These are phyloP conservation scores for Augochlora pura DNA, from an alignment of 1,140 invertebrate species.

Conservation along the genomic window DNA sequence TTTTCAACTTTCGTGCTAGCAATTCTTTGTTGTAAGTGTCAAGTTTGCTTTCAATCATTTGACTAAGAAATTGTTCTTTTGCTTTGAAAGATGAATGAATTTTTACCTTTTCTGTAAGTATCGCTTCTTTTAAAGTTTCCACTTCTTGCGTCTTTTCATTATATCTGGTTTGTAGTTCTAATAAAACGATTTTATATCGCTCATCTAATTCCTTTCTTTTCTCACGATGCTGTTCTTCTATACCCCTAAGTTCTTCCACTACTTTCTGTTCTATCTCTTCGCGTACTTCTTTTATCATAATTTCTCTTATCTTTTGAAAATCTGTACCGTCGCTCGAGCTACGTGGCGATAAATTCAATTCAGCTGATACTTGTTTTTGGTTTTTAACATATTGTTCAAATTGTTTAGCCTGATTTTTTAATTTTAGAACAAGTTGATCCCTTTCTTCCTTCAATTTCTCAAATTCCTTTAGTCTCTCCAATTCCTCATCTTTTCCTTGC, in stretches of 20 bases:
- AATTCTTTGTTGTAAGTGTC: conserved; percentile 67
- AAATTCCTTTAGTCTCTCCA: conserved; percentile 68
- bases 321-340: conserved; percentile 65
- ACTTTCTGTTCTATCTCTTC: conserved; percentile 75
- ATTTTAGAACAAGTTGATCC: conserved; percentile 68
- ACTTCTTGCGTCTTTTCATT: conserved; percentile 70
- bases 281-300: conserved; percentile 67
- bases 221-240: conserved; percentile 65
- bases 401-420: conserved; percentile 73
- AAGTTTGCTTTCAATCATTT: conserved; percentile 68
- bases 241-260: conserved; percentile 68
- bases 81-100: conserved; percentile 69
- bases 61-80: conserved; percentile 68
- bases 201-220: conserved; percentile 68
- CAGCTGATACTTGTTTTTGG: conserved; percentile 71
- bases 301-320: conserved; percentile 72
- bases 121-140: conserved; percentile 60
- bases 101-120: conserved; percentile 68
- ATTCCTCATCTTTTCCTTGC: conserved; percentile 60
- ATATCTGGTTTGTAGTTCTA: conserved; percentile 64
- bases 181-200: conserved; percentile 66
- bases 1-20: conserved; percentile 63
- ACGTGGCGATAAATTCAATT: conserved; percentile 71
- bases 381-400: conserved; percentile 74
- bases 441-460: conserved; percentile 72